These are phyloP conservation scores for Pipa parva DNA, from an alignment of 2,113 vertebrate species.

Conservation along the genomic window DNA sequence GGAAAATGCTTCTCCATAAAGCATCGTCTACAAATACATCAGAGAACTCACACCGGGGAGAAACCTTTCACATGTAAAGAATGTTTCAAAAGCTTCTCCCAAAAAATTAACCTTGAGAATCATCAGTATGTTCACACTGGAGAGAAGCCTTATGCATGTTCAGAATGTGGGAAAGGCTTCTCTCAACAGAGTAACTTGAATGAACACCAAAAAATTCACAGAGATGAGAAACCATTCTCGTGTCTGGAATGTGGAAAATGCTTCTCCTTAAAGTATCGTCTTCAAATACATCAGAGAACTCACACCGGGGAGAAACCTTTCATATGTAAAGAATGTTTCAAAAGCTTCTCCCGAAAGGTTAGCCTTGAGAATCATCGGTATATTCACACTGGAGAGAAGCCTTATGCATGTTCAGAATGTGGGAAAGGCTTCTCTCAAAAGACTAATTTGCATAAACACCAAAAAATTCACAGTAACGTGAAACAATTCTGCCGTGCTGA, in stretches of 20 bases:
- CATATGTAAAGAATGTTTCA: too few species aligned
- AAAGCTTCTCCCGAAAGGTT: too few species aligned
- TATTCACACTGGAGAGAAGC: too few species aligned
- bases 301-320: too few species aligned
- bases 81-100: constrained; percentile 48
- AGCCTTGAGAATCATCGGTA: too few species aligned
- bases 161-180: constrained; percentile 53
- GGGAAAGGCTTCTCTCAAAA: too few species aligned
- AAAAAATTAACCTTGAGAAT: constrained; percentile 46
- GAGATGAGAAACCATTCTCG: constrained; percentile 50
- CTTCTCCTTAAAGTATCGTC: constrained; percentile 48
- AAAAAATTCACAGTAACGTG: too few species aligned
- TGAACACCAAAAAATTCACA: constrained; percentile 49
- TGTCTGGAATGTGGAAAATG: constrained; percentile 50
- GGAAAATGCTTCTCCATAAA: constrained; percentile 72
- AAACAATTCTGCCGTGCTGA: too few species aligned
- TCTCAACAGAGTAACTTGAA: constrained; percentile 46
- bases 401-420: too few species aligned
- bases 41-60: constrained; percentile 61
- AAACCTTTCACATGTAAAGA: not conserved
- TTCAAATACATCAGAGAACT: constrained; percentile 44
- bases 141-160: constrained; percentile 51
- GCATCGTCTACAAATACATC: constrained; percentile 73
- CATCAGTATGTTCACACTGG: constrained; percentile 52
- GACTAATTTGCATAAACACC: too few species aligned